Conservation (phyloP, 2,113 vertebrate genomes). For the Microcebus griseorufus region DNA sequence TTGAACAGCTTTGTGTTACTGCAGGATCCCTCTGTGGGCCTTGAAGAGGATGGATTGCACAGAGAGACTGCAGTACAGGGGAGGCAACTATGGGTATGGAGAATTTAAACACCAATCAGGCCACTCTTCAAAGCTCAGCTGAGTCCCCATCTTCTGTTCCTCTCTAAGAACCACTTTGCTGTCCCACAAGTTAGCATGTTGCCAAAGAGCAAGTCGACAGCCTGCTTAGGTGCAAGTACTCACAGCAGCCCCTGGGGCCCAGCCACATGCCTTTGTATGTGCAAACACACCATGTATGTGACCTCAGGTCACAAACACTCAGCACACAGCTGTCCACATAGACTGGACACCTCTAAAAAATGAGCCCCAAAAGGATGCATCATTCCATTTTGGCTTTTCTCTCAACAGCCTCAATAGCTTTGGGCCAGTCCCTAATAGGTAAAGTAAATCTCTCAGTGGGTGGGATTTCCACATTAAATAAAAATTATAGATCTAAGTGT, state of each 20-base stretch:
- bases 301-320: background rate
- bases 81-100: background rate
- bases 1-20: background rate
- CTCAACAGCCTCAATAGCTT: conserved; percentile 44
- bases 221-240: background rate
- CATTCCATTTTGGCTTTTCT: conserved; percentile 7
- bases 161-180: background rate
- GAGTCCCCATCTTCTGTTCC: background rate
- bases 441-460: conserved; percentile 43
- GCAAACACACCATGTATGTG: background rate
- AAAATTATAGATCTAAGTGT: conserved; percentile 20
- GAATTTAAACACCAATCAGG: background rate
- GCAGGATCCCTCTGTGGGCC: background rate
- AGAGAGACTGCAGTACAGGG: background rate
- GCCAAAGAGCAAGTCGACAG: background rate
- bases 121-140: background rate
- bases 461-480: conserved; percentile 52
- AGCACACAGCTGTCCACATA: background rate
- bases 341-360: background rate
- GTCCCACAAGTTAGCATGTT: background rate
- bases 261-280: background rate
- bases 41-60: background rate
- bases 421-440: background rate
- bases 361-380: background rate
- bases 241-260: background rate